Evolutionary conservation across 2,888 invertebrate genomes (phyloP).

Genomic region (Diaprepes abbreviatus): DNA sequence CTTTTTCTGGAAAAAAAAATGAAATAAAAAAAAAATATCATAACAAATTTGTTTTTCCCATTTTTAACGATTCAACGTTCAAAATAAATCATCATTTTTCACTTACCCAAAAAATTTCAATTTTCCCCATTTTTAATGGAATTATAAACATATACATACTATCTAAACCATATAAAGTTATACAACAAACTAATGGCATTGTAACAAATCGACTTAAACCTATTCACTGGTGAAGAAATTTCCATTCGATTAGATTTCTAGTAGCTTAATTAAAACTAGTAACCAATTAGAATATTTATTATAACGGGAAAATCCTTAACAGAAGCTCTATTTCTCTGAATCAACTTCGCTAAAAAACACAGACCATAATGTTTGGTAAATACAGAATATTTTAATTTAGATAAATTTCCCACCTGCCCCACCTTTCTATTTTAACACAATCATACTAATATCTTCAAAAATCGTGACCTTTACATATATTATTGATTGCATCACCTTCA

Average conservation of each 20-base stretch:
- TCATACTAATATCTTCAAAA: background rate
- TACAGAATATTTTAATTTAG: conserved; percentile 1
- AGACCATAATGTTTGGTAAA: conserved; percentile 16
- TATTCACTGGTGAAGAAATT: background rate
- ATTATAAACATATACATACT: too few species aligned
- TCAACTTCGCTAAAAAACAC: background rate
- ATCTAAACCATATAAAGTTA: too few species aligned
- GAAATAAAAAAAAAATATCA: too few species aligned
- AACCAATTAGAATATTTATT: background rate
- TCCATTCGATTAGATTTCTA: background rate
- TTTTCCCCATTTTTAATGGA: too few species aligned
- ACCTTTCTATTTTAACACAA: background rate
- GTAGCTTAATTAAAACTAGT: background rate
- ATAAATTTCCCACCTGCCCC: background rate
- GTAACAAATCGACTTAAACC: background rate
- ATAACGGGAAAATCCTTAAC: background rate
- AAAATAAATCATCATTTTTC: too few species aligned
- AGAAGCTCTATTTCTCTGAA: background rate
- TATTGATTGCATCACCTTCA: too few species aligned
- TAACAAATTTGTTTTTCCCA: too few species aligned
- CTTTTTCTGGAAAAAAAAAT: too few species aligned
- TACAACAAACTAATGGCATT: too few species aligned
- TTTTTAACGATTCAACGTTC: too few species aligned
- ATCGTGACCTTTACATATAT: too few species aligned
- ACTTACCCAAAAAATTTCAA: too few species aligned